Base-by-base conservation (phyloP, 2,797 vertebrate genomes). In the Channa striata region DNA sequence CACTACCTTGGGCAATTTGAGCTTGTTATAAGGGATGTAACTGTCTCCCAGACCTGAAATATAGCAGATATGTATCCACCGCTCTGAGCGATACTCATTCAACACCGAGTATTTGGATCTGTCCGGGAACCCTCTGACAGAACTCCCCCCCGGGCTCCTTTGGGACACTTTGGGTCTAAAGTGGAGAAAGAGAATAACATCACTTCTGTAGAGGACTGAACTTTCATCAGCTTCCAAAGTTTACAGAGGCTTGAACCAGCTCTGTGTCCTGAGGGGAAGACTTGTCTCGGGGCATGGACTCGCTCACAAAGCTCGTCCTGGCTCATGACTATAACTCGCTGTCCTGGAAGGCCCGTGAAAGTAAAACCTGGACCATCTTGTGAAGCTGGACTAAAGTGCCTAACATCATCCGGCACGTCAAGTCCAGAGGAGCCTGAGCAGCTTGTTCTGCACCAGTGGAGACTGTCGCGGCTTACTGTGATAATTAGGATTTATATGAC, bases 21-120 rank as follows among this genome's bases (percentile, higher is more conserved):
- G 61, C 69, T 63, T 81, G 80, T 76, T 80, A 75, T 42, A 64
- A 69, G 17, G 77, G 72, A 65, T 91, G 90, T 53, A 59, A 82
- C 54, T 88, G 91, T 83, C 83, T 86, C 68, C 56, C 68, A 7
- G 61, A 66, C 34, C 64, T 86, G 42, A 81, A 75, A 36, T 88
- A 84, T 57, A 82, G 87, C 52, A 91, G 74, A 51, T 51, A 77
- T 14, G 66, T 82, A 21, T 50, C 60, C 9, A 33, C 19, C 5
- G 48, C 72, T 63, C 68, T 46, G 19, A 47, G 46, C 3, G 25
- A 33, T 72, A 91, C 49, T 87, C 89, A 21, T 80, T 80, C 6
- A 80, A 75, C 58, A 86, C 81, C 0, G 82, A 91, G 67, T 78
- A 81, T 65, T 71, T 92, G 72, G 87, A 94, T 68, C 78, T 87